Conservation (phyloP, 2,797 vertebrate species). For the Fratercula arctica region DNA sequence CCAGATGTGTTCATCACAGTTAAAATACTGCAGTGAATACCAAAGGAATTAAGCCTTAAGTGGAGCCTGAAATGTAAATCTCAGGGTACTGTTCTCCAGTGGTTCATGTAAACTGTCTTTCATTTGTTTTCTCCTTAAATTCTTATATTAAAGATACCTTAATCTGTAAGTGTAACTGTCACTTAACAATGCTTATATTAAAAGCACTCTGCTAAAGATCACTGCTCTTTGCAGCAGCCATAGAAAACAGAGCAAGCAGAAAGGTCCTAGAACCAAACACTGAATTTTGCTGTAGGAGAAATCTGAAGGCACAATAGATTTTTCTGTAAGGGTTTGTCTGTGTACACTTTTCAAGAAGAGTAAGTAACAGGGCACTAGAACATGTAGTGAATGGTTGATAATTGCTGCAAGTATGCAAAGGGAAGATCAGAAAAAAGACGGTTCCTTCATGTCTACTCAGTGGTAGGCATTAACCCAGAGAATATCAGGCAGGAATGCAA, state of each 20-base stretch:
- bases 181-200: neutral
- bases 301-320: accelerated
- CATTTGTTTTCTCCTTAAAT: neutral
- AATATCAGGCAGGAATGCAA: neutral
- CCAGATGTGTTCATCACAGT: neutral
- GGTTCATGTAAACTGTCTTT: neutral
- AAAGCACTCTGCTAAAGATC: neutral
- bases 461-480: neutral
- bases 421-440: neutral
- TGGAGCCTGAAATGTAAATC: neutral
- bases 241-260: accelerated
- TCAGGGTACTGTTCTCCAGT: neutral
- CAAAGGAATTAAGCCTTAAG: conserved; percentile 8
- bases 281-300: neutral
- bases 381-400: accelerated
- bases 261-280: neutral
- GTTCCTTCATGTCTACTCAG: neutral
- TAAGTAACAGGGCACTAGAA: neutral
- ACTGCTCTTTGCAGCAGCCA: neutral
- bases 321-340: neutral
- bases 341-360: accelerated
- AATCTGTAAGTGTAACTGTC: neutral
- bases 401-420: neutral
- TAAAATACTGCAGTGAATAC: neutral
- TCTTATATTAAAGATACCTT: neutral